Percentiles rank a stretch among this genome's conserved stretches.
These are phyloP conservation scores for Acanthis flammea DNA, from an alignment of 2,797 vertebrate genomes.

Conservation along the genomic window DNA sequence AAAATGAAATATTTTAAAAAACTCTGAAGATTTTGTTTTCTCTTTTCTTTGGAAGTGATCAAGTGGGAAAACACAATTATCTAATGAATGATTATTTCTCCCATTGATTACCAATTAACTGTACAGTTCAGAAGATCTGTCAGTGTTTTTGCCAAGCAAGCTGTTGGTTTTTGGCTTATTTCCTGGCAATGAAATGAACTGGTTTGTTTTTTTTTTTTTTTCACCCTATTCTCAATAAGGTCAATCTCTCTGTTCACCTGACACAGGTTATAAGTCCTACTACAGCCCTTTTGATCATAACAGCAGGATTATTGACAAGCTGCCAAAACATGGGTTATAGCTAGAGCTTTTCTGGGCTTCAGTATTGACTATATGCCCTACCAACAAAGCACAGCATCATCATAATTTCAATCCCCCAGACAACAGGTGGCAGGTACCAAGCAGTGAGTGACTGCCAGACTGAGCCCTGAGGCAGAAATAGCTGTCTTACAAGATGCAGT, in stretches of 20 bases:
- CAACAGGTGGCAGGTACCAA: not conserved
- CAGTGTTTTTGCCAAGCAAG: not conserved
- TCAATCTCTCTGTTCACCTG: not conserved
- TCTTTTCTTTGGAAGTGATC: not conserved
- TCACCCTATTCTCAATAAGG: not conserved
- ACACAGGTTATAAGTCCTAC: not conserved
- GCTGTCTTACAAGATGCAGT: not conserved
- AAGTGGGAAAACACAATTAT: not conserved
- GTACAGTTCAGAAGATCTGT: not conserved
- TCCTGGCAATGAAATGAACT: slow-evolving; percentile 7
- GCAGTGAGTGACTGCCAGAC: not conserved
- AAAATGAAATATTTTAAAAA: not conserved
- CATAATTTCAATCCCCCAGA: slow-evolving; percentile 20
- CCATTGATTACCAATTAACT: not conserved
- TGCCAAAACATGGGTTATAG: slow-evolving; percentile 37
- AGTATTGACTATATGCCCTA: slow-evolving; percentile 37
- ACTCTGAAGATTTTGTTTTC: not conserved
- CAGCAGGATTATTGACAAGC: slow-evolving; percentile 32
- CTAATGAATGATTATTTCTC: not conserved
- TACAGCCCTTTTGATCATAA: slow-evolving; percentile 17
- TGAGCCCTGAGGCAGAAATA: not conserved
- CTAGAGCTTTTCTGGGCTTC: slow-evolving; percentile 7
- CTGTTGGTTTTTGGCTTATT: not conserved
- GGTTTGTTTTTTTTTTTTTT: not conserved
- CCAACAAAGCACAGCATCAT: slow-evolving; percentile 31